Evolutionary conservation across 2,113 vertebrate species (phyloP).

Genomic region (Pelobates fuscus): DNA sequence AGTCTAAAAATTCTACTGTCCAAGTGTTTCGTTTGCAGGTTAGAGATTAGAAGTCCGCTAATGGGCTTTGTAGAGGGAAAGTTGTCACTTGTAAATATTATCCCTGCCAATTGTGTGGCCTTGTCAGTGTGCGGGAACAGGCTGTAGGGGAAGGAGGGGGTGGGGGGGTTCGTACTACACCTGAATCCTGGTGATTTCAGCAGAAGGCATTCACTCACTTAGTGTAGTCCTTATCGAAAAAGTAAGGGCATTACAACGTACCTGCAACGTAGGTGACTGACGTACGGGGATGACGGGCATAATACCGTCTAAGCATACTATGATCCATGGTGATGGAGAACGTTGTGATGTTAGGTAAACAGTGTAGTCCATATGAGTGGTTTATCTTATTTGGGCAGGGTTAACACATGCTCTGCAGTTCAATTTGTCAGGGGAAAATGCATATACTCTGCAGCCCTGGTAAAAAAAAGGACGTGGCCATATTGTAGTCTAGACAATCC

Average conservation of each 20-base stretch:
- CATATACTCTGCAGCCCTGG: slow-evolving; percentile 27
- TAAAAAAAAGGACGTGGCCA: background rate
- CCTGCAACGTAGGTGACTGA: slow-evolving; percentile 14
- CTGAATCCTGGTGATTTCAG: no score
- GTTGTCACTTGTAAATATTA: background rate
- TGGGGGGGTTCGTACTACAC: no score
- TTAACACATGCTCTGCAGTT: slow-evolving; percentile 18
- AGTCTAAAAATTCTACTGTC: slow-evolving; percentile 1
- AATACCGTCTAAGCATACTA: slow-evolving; percentile 13
- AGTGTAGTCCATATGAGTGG: slow-evolving; percentile 15
- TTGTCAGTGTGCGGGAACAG: background rate
- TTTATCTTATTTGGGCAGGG: background rate
- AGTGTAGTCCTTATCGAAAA: background rate
- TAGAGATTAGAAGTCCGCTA: background rate
- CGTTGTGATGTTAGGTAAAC: slow-evolving; percentile 11
- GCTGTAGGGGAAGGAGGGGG: background rate
- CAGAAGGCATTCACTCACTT: background rate
- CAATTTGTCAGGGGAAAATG: background rate
- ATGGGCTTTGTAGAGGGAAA: background rate
- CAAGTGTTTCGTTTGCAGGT: slow-evolving; percentile 10
- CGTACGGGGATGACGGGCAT: background rate
- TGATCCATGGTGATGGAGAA: slow-evolving; percentile 5
- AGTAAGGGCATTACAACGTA: slow-evolving; percentile 23
- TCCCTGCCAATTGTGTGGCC: background rate
- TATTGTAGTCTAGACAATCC: background rate